Base-by-base conservation (phyloP, 2,113 vertebrate genomes). In the Poeciliopsis prolifica region DNA sequence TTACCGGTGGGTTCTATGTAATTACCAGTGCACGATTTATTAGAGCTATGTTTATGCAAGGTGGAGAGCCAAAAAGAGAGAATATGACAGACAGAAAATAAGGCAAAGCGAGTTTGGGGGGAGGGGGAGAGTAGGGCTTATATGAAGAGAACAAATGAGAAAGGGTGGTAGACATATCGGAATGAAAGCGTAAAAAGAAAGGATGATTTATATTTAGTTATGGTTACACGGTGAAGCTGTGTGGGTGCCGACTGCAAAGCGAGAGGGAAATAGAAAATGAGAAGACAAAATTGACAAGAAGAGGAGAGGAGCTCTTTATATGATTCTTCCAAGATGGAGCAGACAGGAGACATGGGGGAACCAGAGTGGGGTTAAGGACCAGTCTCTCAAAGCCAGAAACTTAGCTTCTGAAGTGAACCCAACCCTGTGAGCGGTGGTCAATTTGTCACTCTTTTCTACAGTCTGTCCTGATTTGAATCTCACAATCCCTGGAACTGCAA, bases 11-110 rank as follows among this genome's bases (percentile, higher is more conserved):
- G 75, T 90, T 91, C 89, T 89, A 81, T 88, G 92, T 91, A 94
- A 94, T 93, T 94, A 90, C 91, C 81, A 77, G 79, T 80, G 79
- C 84, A 88, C 89, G 89, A 93, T 93, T 91, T 92, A 92, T 93
- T 92, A 89, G 86, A 82, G 70, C 61, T 91, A 79, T 91, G 91
- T 91, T 92, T 92, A 89, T 89, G 86, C 88, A 88, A 88, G 86
- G 78, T 86, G 77, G 72, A 82, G 82, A 69, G 78, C n/a, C 44
- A 77, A 83, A 75, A 82, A 72, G 78, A 51, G 70, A 70, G 82
- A 71, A 79, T 84, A 80, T 77, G 66, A 83, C 70, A 75, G 82
- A 72, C 33, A 69, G 61, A 51, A 69, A 71, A 44, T 42, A 19
- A 62, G 54, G 15, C 22, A 24, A 10, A 24, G 51, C 9, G 51